A percentile compares a stretch with the other conserved stretches of the same genome.
These are phyloP conservation scores for Pseudococcus jackbeardsleyi DNA, from an alignment of 2,888 invertebrate genomes.

Conservation along the genomic window DNA sequence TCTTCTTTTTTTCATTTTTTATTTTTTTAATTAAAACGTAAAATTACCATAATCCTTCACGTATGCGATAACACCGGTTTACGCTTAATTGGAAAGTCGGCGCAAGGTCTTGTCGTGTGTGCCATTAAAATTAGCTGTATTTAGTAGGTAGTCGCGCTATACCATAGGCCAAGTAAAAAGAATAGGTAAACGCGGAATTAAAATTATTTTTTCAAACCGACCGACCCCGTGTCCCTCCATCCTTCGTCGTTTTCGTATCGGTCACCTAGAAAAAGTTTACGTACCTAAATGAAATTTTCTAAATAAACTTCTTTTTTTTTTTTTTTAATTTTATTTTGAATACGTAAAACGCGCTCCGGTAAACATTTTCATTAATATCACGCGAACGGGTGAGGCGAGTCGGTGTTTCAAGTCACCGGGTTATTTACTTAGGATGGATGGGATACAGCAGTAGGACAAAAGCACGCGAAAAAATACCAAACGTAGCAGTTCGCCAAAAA, in stretches of 20 bases:
- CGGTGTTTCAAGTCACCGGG: background rate
- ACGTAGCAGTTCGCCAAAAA: background rate
- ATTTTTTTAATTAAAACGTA: constrained; percentile 41
- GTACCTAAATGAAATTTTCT: background rate
- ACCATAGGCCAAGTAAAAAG: constrained; percentile 3
- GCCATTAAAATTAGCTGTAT: constrained; percentile 26
- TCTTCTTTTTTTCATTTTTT: background rate
- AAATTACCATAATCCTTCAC: constrained; percentile 47
- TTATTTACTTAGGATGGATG: constrained; percentile 8
- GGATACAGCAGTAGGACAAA: background rate
- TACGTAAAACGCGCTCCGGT: background rate
- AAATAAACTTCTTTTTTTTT: constrained; percentile 15
- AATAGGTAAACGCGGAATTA: constrained; percentile 14
- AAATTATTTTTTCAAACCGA: constrained; percentile 11
- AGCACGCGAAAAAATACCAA: background rate
- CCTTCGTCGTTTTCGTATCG: background rate
- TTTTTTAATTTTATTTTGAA: background rate
- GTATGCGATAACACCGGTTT: constrained; percentile 44
- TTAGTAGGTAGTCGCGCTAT: background rate
- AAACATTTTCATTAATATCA: constrained; percentile 23
- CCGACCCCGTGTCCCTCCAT: background rate
- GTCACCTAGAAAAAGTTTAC: constrained; percentile 26
- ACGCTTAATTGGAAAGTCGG: constrained; percentile 28
- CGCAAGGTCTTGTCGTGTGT: constrained; percentile 34
- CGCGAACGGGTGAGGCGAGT: background rate